Percentiles rank a stretch among this genome's conserved stretches.
Conservation (phyloP, 2,888 invertebrate genomes). For the Luffia ferchaultella region DNA sequence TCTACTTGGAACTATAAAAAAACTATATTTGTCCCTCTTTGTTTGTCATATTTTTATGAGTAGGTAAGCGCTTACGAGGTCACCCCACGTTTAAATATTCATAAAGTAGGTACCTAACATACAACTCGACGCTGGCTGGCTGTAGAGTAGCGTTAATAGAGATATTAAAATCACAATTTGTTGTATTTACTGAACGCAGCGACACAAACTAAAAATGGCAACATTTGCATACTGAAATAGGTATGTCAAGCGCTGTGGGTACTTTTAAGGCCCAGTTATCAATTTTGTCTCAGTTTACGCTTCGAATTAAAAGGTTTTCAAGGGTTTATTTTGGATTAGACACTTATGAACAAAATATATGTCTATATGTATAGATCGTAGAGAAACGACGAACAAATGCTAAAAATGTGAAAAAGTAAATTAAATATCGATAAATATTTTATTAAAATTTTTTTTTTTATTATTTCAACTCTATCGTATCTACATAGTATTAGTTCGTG, state of each 20-base stretch:
- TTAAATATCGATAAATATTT: no score
- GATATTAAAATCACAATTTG: slow-evolving; percentile 46
- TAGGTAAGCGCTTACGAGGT: not conserved
- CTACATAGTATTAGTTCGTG: no score
- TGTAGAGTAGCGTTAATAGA: slow-evolving; percentile 33
- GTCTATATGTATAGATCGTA: no score
- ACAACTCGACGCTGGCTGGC: not conserved
- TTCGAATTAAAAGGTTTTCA: no score
- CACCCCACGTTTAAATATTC: not conserved
- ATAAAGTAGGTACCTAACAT: not conserved
- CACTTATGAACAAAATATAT: no score
- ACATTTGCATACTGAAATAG: slow-evolving; percentile 39
- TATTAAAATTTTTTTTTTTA: no score
- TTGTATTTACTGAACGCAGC: slow-evolving; percentile 28
- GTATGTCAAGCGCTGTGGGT: slow-evolving; percentile 26
- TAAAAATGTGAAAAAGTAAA: no score
- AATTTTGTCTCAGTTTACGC: no score
- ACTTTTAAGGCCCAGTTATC: no score
- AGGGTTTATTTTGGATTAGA: no score
- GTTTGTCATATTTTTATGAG: not conserved
- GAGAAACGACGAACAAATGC: no score
- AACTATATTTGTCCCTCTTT: not conserved
- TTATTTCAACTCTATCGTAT: no score
- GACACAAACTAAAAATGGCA: slow-evolving; percentile 13
- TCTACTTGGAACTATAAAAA: not conserved